Percentiles rank a stretch among this genome's conserved stretches.
These are phyloP conservation scores for Sarcophilus harrisii DNA, from an alignment of 2,797 vertebrate species.

Conservation along the genomic window DNA sequence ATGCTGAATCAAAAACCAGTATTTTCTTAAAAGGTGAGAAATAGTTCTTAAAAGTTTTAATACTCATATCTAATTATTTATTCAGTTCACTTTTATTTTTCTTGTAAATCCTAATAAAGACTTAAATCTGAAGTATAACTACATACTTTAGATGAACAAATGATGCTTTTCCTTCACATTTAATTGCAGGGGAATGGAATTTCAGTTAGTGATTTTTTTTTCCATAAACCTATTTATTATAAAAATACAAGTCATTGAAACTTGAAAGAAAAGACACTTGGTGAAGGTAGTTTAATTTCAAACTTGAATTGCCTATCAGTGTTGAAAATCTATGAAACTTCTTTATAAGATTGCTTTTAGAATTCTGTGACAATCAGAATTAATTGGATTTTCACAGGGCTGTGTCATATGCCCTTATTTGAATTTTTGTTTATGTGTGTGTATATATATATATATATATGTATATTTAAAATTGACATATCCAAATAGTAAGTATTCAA, in stretches of 20 bases:
- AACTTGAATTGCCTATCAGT: constrained; percentile 77
- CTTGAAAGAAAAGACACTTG: constrained; percentile 81
- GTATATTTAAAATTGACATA: constrained; percentile 2
- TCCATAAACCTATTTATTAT: constrained; percentile 79
- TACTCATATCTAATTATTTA: constrained; percentile 57
- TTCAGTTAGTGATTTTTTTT: constrained; percentile 78
- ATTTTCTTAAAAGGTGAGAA: not conserved
- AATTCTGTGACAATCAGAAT: constrained; percentile 59
- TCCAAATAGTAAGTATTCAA: constrained; percentile 1
- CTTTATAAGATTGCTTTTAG: constrained; percentile 61
- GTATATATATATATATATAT: not conserved
- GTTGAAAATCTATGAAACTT: constrained; percentile 50
- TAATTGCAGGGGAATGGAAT: constrained; percentile 71
- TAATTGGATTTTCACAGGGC: constrained; percentile 70
- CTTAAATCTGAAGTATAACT: constrained; percentile 50
- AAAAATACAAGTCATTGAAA: constrained; percentile 78
- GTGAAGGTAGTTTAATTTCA: constrained; percentile 82
- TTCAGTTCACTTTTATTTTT: constrained; percentile 29
- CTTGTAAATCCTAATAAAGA: constrained; percentile 26
- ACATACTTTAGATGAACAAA: constrained; percentile 27
- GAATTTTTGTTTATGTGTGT: constrained; percentile 39
- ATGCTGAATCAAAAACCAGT: constrained; percentile 58
- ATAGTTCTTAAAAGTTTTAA: constrained; percentile 73
- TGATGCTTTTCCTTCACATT: constrained; percentile 20
- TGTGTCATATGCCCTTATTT: constrained; percentile 58